Conservation (phyloP, 2,888 invertebrate genomes). For the Acrobasis repandana region DNA sequence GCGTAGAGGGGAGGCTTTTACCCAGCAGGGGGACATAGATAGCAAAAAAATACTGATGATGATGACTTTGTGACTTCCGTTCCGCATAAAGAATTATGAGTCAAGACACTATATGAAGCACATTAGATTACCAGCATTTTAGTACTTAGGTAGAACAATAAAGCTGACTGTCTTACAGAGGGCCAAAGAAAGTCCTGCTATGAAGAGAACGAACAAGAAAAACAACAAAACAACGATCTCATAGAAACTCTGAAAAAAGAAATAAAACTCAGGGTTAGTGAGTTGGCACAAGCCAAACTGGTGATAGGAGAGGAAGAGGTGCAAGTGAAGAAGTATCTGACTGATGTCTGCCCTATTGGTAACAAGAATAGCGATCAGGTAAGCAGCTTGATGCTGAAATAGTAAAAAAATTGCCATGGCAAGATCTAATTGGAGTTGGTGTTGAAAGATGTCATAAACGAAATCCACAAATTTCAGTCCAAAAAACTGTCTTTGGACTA, state of each 20-base stretch:
- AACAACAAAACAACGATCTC: constrained; percentile 87
- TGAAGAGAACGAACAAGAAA: constrained; percentile 90
- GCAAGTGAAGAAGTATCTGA: constrained; percentile 71
- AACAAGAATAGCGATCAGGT: constrained; percentile 74
- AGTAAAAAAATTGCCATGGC: no score
- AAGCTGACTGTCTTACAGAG: constrained; percentile 76
- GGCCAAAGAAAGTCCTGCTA: constrained; percentile 92
- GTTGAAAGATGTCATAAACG: no score
- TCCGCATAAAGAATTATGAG: no score
- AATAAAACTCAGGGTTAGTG: constrained; percentile 84
- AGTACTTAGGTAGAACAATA: not conserved
- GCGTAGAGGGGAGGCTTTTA: no score
- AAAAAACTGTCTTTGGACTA: no score
- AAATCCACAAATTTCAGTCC: no score
- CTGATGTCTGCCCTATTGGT: constrained; percentile 68
- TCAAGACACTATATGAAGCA: no score
- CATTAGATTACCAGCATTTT: no score
- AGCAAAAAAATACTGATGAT: no score
- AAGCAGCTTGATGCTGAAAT: not conserved
- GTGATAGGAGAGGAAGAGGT: constrained; percentile 75
- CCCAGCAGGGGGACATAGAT: no score
- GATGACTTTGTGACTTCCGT: no score
- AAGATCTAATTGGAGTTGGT: no score
- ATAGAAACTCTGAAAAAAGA: constrained; percentile 89
- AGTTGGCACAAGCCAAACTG: constrained; percentile 82